Conservation (phyloP, 2,113 vertebrate genomes). For the Lichenostomus cassidix region DNA sequence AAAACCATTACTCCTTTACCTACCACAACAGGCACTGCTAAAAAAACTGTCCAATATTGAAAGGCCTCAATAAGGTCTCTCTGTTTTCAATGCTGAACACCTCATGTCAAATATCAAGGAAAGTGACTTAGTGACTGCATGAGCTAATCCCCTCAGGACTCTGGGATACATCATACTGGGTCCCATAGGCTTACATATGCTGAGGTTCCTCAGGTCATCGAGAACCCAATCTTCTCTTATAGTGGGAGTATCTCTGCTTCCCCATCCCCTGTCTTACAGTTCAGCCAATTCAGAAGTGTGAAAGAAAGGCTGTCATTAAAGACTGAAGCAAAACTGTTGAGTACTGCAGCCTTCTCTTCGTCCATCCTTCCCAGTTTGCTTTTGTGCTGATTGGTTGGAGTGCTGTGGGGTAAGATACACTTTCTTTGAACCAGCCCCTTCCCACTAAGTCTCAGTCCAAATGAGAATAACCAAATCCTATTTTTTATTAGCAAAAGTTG, state of each 20-base stretch:
- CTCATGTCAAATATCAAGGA: neutral
- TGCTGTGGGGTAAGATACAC: rapidly evolving
- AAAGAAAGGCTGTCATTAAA: neutral
- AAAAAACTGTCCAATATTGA: neutral
- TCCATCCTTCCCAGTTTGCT: neutral
- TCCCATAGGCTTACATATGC: rapidly evolving
- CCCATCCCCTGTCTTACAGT: neutral
- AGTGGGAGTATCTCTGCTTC: neutral
- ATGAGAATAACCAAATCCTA: neutral
- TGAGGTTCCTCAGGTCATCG: neutral
- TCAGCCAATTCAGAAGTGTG: rapidly evolving
- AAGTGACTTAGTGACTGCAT: neutral
- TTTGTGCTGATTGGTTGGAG: rapidly evolving
- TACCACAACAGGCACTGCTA: neutral
- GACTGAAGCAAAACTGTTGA: neutral
- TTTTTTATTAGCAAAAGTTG: neutral
- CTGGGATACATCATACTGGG: rapidly evolving
- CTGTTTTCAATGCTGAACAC: neutral
- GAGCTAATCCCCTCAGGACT: neutral
- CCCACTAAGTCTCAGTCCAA: neutral
- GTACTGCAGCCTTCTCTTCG: neutral
- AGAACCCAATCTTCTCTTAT: neutral
- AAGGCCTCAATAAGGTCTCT: rapidly evolving
- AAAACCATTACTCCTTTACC: neutral
- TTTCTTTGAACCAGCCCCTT: neutral